Base-by-base conservation (phyloP, 2,797 vertebrate genomes). In the Myiotriccus ornatus region DNA sequence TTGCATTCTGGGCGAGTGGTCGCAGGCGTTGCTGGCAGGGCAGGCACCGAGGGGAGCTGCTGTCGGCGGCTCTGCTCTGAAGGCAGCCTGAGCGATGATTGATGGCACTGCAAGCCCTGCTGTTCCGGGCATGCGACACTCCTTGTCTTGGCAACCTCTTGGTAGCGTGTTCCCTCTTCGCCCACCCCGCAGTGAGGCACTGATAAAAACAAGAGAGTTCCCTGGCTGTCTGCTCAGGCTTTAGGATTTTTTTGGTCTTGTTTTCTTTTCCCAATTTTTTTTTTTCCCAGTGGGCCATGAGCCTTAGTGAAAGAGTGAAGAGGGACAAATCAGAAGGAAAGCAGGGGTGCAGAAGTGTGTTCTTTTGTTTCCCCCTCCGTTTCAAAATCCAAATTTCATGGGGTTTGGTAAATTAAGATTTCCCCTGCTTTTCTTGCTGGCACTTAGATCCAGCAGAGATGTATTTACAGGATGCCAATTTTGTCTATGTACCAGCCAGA, bases 81-180 rank as follows among this genome's bases (percentile, higher is more conserved):
- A 93, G 89, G 83, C 94, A 70, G 67, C 2, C 7, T 14, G 46
- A 4, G 35, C 0, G 12, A 39, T 96, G 97, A 97, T 95, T 70
- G 96, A 97, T 97, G 65, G 94, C 79, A 94, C 93, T 93, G 96
- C 96, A 97, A 95, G 90, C 91, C 30, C 82, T 22, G 73, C 90
- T 49, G 84, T 30, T 90, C 92, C 56, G 52, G 75, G 73, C 83
- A 56, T 96, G 94, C 18, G 63, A 70, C 77, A 57, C 41, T 92
- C 35, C 84, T 10, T 25, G 17, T 34, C 68, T 90, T 70, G 87
- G 91, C 79, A 92, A 8, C 50, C 74, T 73, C 55, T 49, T 14
- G 49, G 60, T 12, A 35, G 71, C 12, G 39, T 77, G 52, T 12
- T 65, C 41, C 41, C 28, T 60, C 44, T 64, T 83, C 19, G 4